phyloP scores from a whole-genome alignment of 2,888 invertebrate genomes.

The Tetramorium bicarinatum region DNA sequence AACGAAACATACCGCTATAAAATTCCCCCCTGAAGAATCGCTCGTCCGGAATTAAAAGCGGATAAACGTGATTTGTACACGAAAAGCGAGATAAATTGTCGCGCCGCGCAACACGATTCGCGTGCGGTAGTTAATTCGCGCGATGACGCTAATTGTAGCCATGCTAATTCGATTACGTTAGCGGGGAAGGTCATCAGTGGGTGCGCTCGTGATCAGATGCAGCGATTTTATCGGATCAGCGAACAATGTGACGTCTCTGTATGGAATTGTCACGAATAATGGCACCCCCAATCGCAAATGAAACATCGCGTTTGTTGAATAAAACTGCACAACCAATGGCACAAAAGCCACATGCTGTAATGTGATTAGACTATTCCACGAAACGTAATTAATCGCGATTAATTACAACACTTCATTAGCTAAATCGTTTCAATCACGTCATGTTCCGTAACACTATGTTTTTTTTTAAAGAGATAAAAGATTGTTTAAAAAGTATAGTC shows the following conservation, averaged over 20 bases:
- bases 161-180: conserved; percentile 46
- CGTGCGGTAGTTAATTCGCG: conserved; percentile 34
- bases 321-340: not conserved
- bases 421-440: not conserved
- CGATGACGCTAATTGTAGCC: conserved; percentile 43
- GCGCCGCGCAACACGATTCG: conserved; percentile 10
- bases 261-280: conserved; percentile 15
- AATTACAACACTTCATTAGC: not conserved
- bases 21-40: not conserved
- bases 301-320: not conserved
- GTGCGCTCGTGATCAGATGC: conserved; percentile 33
- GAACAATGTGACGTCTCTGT: conserved; percentile 33
- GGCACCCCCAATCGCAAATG: conserved; percentile 8
- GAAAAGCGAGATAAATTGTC: conserved; percentile 36
- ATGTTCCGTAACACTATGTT: not conserved
- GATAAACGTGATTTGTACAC: conserved; percentile 11
- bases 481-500: not conserved
- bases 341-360: not conserved
- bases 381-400: not conserved
- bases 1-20: not conserved
- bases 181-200: conserved; percentile 37
- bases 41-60: conserved; percentile 21
- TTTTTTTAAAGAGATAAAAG: not conserved
- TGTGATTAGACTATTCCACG: not conserved
- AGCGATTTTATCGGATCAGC: conserved; percentile 40